A percentile compares a stretch with the other conserved stretches of the same genome.
These are phyloP conservation scores for Syrrhaptes paradoxus DNA, from an alignment of 2,113 vertebrate genomes.

Conservation along the genomic window DNA sequence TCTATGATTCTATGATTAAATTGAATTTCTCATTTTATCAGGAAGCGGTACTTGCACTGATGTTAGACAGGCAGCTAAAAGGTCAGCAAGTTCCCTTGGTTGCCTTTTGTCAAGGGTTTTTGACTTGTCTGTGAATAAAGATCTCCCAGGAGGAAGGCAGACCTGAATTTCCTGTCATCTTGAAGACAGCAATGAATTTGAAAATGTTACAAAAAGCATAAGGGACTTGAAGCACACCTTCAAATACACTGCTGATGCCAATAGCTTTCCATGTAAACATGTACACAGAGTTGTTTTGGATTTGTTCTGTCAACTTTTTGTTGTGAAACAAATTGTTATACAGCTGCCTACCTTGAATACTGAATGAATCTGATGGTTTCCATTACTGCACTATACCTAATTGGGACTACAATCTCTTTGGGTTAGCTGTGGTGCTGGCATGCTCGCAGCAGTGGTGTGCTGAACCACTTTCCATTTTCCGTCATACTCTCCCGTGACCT, in stretches of 20 bases:
- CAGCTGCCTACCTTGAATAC: conserved; percentile 77
- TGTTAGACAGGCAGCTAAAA: conserved; percentile 86
- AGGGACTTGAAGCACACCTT: conserved; percentile 84
- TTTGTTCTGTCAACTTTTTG: conserved; percentile 87
- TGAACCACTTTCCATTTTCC: background rate
- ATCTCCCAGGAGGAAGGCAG: conserved; percentile 83
- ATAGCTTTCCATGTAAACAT: conserved; percentile 83
- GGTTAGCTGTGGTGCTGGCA: background rate
- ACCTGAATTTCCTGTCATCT: conserved; percentile 86
- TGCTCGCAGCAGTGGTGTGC: background rate
- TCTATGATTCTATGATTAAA: conserved; percentile 51
- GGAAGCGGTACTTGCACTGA: conserved; percentile 86
- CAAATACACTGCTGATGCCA: conserved; percentile 77
- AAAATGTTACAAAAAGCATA: conserved; percentile 90
- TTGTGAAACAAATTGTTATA: conserved; percentile 86
- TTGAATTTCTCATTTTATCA: conserved; percentile 87
- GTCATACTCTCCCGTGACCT: background rate
- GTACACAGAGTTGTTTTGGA: conserved; percentile 82
- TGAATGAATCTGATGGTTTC: conserved; percentile 66
- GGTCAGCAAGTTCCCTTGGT: conserved; percentile 85
- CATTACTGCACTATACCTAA: conserved; percentile 19
- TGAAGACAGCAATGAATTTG: conserved; percentile 85
- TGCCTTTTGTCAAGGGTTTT: conserved; percentile 90
- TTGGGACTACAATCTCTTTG: background rate
- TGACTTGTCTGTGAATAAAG: conserved; percentile 88